phyloP scores from a whole-genome alignment of 2,888 invertebrate genomes.

The Philhelius pedissequus region DNA sequence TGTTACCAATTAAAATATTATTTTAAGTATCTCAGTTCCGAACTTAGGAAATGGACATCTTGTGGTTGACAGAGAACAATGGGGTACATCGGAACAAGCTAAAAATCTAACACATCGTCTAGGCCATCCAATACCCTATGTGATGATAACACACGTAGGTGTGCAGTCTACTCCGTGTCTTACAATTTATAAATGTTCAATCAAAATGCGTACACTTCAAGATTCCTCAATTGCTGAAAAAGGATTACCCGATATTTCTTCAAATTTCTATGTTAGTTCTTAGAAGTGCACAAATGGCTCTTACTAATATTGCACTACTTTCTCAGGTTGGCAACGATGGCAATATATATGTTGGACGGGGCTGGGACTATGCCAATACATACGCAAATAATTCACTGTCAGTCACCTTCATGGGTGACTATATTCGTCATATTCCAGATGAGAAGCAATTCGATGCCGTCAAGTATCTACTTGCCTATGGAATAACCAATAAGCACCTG shows the following conservation, averaged over 20 bases:
- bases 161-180: conserved; percentile 77
- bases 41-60: conserved; percentile 79
- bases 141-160: conserved; percentile 80
- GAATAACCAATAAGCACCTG: conserved; percentile 78
- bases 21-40: conserved; percentile 75
- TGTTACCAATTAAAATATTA: conserved; percentile 50
- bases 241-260: conserved; percentile 79
- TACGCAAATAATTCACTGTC: conserved; percentile 80
- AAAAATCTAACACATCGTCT: conserved; percentile 71
- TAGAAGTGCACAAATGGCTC: too few relatives aligned
- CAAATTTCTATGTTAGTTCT: conserved; percentile 77
- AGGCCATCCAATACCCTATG: conserved; percentile 78
- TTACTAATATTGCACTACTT: background rate
- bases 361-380: conserved; percentile 80
- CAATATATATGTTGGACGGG: conserved; percentile 80
- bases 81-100: conserved; percentile 76
- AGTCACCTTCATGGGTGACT: conserved; percentile 80
- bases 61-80: conserved; percentile 76
- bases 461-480: conserved; percentile 78
- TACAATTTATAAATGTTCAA: conserved; percentile 78
- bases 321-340: conserved; percentile 81
- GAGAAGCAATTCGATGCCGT: conserved; percentile 79
- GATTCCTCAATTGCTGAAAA: conserved; percentile 78
- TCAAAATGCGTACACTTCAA: conserved; percentile 79
- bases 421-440: conserved; percentile 77